These are phyloP conservation scores for Hydraecia micacea DNA, from an alignment of 2,888 invertebrate species.

Conservation along the genomic window DNA sequence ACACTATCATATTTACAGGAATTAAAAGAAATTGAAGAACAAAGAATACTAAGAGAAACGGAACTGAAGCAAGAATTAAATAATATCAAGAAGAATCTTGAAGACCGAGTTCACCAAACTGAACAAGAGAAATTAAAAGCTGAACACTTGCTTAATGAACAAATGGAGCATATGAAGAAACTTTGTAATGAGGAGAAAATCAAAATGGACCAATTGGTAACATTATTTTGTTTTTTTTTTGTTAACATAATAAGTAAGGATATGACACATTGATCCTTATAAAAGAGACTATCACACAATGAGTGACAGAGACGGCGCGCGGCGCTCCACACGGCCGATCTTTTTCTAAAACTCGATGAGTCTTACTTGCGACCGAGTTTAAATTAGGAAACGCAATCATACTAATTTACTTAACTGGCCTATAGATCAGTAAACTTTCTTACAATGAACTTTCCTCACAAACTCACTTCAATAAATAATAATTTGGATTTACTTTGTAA, in stretches of 20 bases:
- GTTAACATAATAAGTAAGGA: not conserved
- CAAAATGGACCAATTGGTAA: conserved; percentile 83
- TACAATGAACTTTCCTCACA: not conserved
- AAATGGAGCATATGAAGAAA: conserved; percentile 83
- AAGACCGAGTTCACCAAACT: conserved; percentile 82
- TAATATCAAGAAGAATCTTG: conserved; percentile 81
- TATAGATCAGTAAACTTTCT: not conserved
- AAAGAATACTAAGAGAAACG: conserved; percentile 79
- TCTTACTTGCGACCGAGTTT: not conserved
- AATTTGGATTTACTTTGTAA: not conserved
- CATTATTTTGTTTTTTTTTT: conserved; percentile 22
- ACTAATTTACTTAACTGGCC: not conserved
- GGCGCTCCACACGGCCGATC: not conserved
- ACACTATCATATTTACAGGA: conserved; percentile 72
- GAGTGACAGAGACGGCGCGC: not conserved
- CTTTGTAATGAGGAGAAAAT: conserved; percentile 81
- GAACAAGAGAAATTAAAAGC: conserved; percentile 82
- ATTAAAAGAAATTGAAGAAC: conserved; percentile 80
- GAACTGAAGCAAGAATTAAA: conserved; percentile 82
- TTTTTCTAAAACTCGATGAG: not conserved
- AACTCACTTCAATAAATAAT: not conserved
- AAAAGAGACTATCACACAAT: not conserved
- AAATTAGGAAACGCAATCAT: not conserved
- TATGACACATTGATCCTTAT: not conserved
- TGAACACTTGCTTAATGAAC: conserved; percentile 78